Percentiles rank a stretch among this genome's conserved stretches.
Evolutionary conservation across 2,113 vertebrate species (phyloP).

Genomic region (Pithys albifrons): DNA sequence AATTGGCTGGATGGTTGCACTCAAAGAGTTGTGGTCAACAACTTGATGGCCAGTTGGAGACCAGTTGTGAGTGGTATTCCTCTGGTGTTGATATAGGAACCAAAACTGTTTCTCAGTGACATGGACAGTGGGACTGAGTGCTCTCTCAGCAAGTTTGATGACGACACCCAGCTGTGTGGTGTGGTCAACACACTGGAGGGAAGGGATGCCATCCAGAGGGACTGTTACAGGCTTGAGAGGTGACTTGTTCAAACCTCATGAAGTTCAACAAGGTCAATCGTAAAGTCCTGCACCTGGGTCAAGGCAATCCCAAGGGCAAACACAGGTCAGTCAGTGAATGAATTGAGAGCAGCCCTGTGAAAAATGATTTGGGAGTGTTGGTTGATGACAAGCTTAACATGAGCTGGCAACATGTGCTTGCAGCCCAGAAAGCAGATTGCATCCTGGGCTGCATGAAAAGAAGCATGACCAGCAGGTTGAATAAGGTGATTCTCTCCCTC

Average conservation of each 20-base stretch:
- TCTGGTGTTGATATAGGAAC: background rate
- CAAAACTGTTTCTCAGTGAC: no score
- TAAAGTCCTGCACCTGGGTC: accelerated
- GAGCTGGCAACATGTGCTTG: accelerated
- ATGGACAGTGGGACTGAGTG: background rate
- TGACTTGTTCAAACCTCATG: accelerated
- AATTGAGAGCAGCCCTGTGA: background rate
- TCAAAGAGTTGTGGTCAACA: background rate
- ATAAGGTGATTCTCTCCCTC: background rate
- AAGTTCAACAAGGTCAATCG: background rate
- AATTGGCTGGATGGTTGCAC: background rate
- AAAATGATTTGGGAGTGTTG: background rate
- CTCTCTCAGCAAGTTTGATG: background rate
- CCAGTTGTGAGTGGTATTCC: background rate
- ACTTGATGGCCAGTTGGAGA: background rate
- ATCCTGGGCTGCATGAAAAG: background rate
- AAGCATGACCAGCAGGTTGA: background rate
- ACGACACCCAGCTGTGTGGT: background rate
- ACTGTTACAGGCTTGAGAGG: background rate
- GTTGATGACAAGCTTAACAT: background rate
- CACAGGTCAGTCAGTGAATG: background rate
- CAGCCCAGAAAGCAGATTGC: background rate
- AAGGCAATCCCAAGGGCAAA: background rate
- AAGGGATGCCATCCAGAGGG: background rate
- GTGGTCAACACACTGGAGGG: background rate